Evolutionary conservation across 2,113 vertebrate genomes (phyloP).

Genomic region (Hippotragus niger): DNA sequence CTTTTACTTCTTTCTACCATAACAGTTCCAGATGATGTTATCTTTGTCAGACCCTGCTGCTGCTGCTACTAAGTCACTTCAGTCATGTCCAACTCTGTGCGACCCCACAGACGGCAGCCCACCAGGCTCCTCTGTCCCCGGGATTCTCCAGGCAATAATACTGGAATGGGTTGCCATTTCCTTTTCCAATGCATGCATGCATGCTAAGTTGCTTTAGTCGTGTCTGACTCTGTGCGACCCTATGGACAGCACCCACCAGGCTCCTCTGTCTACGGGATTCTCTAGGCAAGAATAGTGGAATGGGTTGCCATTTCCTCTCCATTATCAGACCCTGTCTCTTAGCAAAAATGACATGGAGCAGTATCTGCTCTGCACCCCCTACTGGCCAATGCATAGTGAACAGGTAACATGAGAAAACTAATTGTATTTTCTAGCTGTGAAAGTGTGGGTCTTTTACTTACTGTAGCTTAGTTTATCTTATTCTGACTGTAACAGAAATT

Average conservation of each 20-base stretch:
- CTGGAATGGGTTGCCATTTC: neutral
- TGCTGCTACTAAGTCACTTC: neutral
- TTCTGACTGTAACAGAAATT: neutral
- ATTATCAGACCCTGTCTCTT: neutral
- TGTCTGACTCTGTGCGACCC: neutral
- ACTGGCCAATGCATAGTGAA: neutral
- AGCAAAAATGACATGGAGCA: neutral
- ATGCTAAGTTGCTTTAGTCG: fast-evolving
- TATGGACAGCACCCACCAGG: neutral
- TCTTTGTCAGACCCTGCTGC: neutral
- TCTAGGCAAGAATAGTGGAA: neutral
- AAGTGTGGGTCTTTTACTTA: neutral
- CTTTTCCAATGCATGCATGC: too few relatives aligned
- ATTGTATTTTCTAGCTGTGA: neutral
- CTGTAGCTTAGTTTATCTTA: neutral
- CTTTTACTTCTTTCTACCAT: neutral
- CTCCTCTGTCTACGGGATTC: neutral
- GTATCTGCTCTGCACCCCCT: neutral
- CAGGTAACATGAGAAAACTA: neutral
- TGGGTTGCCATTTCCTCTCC: neutral
- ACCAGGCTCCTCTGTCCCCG: neutral
- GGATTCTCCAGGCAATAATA: neutral
- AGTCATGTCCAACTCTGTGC: neutral
- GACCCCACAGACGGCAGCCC: neutral
- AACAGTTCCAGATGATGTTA: neutral